Evolutionary conservation across 1,140 invertebrate genomes (phyloP).

Genomic region (Drosophila navojoa): DNA sequence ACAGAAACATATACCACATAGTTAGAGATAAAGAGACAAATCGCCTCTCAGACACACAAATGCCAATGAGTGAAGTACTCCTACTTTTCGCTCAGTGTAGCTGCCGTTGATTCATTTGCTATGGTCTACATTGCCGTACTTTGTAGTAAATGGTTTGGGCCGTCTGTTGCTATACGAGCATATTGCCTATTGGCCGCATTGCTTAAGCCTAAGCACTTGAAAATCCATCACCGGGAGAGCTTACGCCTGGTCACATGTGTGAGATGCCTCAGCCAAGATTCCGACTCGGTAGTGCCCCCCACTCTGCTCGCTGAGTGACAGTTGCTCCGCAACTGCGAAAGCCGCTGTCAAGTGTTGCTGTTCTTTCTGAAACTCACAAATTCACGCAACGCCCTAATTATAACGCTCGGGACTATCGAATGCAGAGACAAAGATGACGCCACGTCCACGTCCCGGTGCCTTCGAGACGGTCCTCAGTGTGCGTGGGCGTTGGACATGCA

Average conservation of each 20-base stretch:
- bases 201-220: slow-evolving; percentile 34
- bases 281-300: too few relatives aligned
- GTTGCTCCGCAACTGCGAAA: slow-evolving; percentile 4
- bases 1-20: too few relatives aligned
- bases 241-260: slow-evolving; percentile 8
- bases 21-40: too few relatives aligned
- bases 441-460: background rate
- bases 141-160: slow-evolving; percentile 21
- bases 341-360: slow-evolving; percentile 10
- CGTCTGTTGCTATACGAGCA: background rate
- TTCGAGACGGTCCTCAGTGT: background rate
- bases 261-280: background rate
- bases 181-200: slow-evolving; percentile 15
- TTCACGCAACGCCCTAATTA: slow-evolving; percentile 34
- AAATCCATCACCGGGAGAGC: slow-evolving; percentile 36
- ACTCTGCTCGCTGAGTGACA: background rate
- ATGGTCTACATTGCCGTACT: slow-evolving; percentile 12
- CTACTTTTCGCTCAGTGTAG: slow-evolving; percentile 23
- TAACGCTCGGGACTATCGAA: slow-evolving; percentile 1
- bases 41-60: background rate
- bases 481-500: slow-evolving; percentile 19
- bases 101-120: slow-evolving; percentile 16
- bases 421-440: slow-evolving; percentile 16
- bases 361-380: slow-evolving; percentile 35
- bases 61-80: background rate